A percentile compares a stretch with the other conserved stretches of the same genome.
These are phyloP conservation scores for Anguilla japonica DNA, from an alignment of 2,113 vertebrate genomes.

Conservation along the genomic window DNA sequence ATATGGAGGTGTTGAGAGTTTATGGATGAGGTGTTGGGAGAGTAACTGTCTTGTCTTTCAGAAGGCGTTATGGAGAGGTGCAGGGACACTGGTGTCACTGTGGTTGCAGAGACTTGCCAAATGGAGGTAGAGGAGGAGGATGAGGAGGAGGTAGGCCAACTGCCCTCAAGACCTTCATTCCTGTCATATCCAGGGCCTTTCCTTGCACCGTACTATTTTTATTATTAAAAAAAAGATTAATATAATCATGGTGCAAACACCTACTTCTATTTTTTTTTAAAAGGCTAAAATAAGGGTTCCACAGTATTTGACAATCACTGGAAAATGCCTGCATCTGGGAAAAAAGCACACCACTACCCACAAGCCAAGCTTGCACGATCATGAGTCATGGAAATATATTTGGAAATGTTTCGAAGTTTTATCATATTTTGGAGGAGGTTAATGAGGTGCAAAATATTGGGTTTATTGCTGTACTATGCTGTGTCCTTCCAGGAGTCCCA, in stretches of 20 bases:
- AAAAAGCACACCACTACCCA: too few species aligned
- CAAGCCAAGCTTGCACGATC: too few species aligned
- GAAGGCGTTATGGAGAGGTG: constrained; percentile 27
- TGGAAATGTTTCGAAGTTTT: too few species aligned
- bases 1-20: background rate
- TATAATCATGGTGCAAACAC: too few species aligned
- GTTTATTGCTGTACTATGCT: constrained; percentile 23
- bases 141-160: constrained; percentile 69
- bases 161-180: background rate
- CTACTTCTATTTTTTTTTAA: too few species aligned
- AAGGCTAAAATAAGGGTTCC: too few species aligned
- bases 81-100: constrained; percentile 49
- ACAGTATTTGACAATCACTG: too few species aligned
- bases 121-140: constrained; percentile 49
- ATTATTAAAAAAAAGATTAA: too few species aligned
- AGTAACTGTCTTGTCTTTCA: constrained; percentile 34
- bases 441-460: constrained; percentile 12
- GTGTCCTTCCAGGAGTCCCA: constrained; percentile 62
- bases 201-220: too few species aligned
- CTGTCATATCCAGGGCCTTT: background rate
- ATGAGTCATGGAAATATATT: too few species aligned
- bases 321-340: too few species aligned
- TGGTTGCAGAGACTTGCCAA: constrained; percentile 84
- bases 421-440: too few species aligned
- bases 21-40: background rate